phyloP scores from a whole-genome alignment of 2,113 vertebrate genomes.

The Pygoscelis adeliae region DNA sequence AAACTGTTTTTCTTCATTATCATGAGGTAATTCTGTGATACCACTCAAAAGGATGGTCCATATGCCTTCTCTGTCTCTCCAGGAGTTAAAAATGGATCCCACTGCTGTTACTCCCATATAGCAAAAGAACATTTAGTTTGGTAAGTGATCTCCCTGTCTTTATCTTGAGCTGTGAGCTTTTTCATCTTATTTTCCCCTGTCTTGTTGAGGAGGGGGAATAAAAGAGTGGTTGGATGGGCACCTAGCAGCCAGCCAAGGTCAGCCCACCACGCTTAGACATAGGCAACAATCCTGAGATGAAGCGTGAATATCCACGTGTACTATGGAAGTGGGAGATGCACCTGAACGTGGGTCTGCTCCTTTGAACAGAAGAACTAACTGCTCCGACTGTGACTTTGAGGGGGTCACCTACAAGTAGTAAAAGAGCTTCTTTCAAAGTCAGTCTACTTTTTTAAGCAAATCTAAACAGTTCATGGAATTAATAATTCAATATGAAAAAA shows the following conservation, averaged over 20 bases:
- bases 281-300: neutral
- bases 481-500: neutral
- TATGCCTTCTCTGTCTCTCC: neutral
- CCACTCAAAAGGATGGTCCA: neutral
- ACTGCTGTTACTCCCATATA: neutral
- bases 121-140: neutral
- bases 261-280: neutral
- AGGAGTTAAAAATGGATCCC: neutral
- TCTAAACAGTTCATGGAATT: neutral
- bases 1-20: neutral
- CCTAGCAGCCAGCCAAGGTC: neutral
- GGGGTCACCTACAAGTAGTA: neutral
- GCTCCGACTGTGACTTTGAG: neutral
- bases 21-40: neutral
- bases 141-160: neutral
- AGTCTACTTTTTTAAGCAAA: neutral
- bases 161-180: neutral
- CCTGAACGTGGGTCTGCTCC: neutral
- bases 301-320: neutral
- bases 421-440: neutral
- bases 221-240: neutral
- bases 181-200: neutral
- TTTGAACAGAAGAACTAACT: neutral
- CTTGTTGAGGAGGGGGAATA: accelerated
- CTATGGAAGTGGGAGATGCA: neutral